These are phyloP conservation scores for Gonioctena quinquepunctata DNA, from an alignment of 1,140 invertebrate species.

Conservation along the genomic window DNA sequence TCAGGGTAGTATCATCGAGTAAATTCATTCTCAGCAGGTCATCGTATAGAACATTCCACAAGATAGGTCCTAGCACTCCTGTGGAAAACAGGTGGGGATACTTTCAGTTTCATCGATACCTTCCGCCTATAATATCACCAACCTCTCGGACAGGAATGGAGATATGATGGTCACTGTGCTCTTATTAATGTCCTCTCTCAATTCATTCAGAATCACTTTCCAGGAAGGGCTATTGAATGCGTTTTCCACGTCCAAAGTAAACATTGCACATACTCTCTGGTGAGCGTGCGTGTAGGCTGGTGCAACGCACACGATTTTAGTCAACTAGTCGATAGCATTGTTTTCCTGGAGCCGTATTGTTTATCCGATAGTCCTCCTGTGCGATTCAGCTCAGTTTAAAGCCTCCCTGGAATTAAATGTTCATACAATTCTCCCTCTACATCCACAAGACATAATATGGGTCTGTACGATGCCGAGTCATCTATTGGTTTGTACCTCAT, in stretches of 20 bases:
- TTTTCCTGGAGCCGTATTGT: conserved; percentile 16
- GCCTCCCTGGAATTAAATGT: conserved; percentile 5
- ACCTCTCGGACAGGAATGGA: neutral
- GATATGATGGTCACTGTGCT: conserved; percentile 3
- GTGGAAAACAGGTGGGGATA: neutral
- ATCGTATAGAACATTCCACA: neutral
- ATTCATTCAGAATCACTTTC: neutral
- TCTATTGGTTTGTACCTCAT: conserved; percentile 9
- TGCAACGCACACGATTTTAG: neutral
- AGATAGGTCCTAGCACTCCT: neutral
- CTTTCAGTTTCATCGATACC: neutral
- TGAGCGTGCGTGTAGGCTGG: neutral
- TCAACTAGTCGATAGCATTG: conserved; percentile 10
- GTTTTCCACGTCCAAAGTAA: conserved; percentile 23
- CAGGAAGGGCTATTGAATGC: conserved; percentile 20
- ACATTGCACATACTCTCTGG: neutral
- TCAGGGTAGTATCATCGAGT: conserved; percentile 14
- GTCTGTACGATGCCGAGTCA: conserved; percentile 1
- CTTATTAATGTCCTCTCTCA: conserved; percentile 7
- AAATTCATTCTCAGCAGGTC: conserved; percentile 34
- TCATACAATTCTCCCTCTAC: conserved; percentile 21
- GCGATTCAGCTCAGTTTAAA: conserved; percentile 17
- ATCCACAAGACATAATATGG: conserved; percentile 24
- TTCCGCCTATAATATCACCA: neutral
- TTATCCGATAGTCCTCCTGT: neutral